Base-by-base conservation (phyloP, 1,140 invertebrate species). In the Aphis gossypii region DNA sequence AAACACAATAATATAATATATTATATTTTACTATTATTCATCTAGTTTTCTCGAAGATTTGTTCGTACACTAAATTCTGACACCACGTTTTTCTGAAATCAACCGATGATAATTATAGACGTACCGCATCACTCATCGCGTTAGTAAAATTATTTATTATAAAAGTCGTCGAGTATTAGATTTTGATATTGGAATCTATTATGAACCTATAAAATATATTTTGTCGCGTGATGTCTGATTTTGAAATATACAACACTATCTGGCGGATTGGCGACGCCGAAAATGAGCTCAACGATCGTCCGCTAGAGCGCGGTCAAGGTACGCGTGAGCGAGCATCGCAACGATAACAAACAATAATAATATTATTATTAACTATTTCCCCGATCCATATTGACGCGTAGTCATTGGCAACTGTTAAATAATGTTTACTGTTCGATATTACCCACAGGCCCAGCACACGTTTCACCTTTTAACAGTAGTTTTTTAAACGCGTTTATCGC, bases 371-470 rank as follows among this genome's bases (percentile, higher is more conserved):
- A 18, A 20, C 35, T 38, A 82, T 82, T n/a, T 82, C 76, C 76
- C 76, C 76, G 76, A 35, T 82, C 30, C 20, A n/a, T 82, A 82
- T 89, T 89, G 87, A 48, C 51, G 56, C 38, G 90, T 91, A 56
- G 90, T 76, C 90, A 76, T 44, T 56, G 60, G 90, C 90, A 91
- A 91, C 90, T n/a, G 56, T 91, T 91, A 41, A n/a, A 76, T 25
- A 11, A 30, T 76, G 60, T 91, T 91, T 84, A 90, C 51, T 60
- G 48, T 90, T 41, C 54, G 38, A 54, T 90, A 56, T 30, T 11
- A 38, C n/a, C n/a, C 30, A 38, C 35, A 2, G 25, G n/a, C 20
- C 30, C 14, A 41, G 38, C 38, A 14, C 87, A 54, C 89, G 89
- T 90, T 90, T 41, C 89, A 90, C 48, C 48, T 90, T 2, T 44